Base-by-base conservation (phyloP, 2,113 vertebrate genomes). In the Sprattus sprattus region DNA sequence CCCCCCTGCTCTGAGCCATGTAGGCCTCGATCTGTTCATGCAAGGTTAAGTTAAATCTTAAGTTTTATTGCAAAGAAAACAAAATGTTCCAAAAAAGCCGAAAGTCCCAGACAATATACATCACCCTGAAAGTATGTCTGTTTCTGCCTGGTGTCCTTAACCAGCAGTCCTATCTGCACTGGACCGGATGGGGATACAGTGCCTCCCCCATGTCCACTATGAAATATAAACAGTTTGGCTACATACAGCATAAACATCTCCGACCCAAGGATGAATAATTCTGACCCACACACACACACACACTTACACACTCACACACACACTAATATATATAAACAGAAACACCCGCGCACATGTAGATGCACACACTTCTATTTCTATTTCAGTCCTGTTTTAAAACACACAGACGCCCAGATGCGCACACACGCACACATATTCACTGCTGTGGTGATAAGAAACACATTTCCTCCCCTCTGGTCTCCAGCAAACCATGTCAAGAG, bases 391-490 rank as follows among this genome's bases (percentile, higher is more conserved):
- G 39, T 39, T 39, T 39, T 39, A 39, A 57, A 13, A 57, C 60
- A 64, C 60, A 64, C 60, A 84, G 80, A 89, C 87, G 67, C 82
- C 60, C 28, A 28, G 44, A 20, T 45, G 20, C 57, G 44, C n/a
- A 44, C 83, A 28, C 67, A 84, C 45, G 71, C 78, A 22, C 47
- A 85, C 87, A 67, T 82, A 82, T 67, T 45, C 32, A 81, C 28
- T 25, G 20, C 39, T 32, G 4, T 86, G 82, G 82, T 92, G 92
- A 94, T 93, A 90, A 91, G 89, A 92, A 94, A 92, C 94, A 94
- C 88, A 90, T 92, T 93, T 92, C 82, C 64, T 5, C 44, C 25
- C 85, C 15, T 54, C 52, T 89, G 88, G 89, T 88, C 88, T 87
- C 39, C 71, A 87, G 89, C 92, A 91, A 93, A 86, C 88, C 85